Conservation (phyloP, 35 echinoderm and acorn worm genomes). For the Heliocidaris erythrogramma region DNA sequence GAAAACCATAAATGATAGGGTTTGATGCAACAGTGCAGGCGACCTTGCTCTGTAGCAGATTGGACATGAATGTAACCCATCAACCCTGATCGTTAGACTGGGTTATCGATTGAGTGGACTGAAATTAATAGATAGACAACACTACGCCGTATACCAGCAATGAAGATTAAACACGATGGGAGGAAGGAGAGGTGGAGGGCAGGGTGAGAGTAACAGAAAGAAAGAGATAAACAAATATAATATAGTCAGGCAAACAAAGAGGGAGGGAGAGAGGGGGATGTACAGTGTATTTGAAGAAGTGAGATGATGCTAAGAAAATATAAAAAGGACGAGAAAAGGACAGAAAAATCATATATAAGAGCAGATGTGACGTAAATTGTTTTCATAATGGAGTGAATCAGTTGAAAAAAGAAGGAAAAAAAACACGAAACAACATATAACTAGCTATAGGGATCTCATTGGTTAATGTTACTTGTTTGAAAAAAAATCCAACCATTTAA, state of each 20-base stretch:
- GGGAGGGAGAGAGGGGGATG: not conserved
- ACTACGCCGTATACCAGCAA: not conserved
- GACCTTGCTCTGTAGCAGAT: not conserved
- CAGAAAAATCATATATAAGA: not conserved
- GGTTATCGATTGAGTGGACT: not conserved
- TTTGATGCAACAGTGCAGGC: constrained; percentile 26
- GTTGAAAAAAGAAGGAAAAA: too few species aligned
- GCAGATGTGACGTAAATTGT: too few species aligned
- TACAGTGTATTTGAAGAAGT: not conserved
- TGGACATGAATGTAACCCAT: not conserved
- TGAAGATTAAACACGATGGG: not conserved
- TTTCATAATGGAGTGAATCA: too few species aligned
- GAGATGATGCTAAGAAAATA: not conserved
- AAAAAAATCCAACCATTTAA: too few species aligned
- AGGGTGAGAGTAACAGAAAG: not conserved
- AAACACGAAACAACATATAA: too few species aligned
- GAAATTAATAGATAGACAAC: not conserved
- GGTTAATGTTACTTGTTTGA: too few species aligned
- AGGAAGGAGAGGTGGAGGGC: not conserved
- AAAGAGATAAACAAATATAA: not conserved
- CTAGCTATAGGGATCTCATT: too few species aligned
- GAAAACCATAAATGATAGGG: not conserved
- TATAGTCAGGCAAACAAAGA: not conserved
- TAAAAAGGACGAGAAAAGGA: not conserved
- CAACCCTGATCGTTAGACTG: not conserved